A percentile compares a stretch with the other conserved stretches of the same genome.
These are phyloP conservation scores for Tiliacea citrago DNA, from an alignment of 2,888 invertebrate genomes.

Conservation along the genomic window DNA sequence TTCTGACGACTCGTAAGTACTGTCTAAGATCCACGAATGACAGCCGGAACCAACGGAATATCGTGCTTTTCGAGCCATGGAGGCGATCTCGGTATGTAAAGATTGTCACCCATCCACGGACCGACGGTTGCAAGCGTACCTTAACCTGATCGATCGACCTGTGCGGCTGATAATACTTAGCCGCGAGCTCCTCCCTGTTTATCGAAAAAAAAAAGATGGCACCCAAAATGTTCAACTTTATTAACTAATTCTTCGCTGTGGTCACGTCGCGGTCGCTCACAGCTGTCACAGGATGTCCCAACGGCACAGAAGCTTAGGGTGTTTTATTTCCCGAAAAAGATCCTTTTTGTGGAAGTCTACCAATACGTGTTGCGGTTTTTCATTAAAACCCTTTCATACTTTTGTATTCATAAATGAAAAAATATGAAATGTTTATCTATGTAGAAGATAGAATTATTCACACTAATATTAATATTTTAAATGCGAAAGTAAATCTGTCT, in stretches of 20 bases:
- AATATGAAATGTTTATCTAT: no score
- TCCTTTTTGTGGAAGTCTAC: neutral
- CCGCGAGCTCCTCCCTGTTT: accelerated
- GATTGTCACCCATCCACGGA: no score
- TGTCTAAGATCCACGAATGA: no score
- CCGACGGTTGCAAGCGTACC: neutral
- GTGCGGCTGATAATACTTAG: neutral
- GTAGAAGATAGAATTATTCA: neutral
- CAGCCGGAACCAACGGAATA: no score
- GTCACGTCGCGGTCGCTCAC: conserved; percentile 23
- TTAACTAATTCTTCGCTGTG: neutral
- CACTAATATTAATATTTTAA: no score
- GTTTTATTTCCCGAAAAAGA: neutral
- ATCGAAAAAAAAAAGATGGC: neutral
- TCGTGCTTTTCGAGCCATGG: no score
- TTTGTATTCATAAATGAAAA: neutral
- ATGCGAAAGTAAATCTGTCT: neutral
- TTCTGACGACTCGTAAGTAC: no score
- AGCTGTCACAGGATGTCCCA: conserved; percentile 16
- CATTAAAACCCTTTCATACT: neutral
- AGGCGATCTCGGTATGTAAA: no score
- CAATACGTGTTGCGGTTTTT: conserved; percentile 17
- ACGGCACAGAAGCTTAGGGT: conserved; percentile 8
- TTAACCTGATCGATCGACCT: neutral
- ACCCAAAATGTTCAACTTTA: neutral